Percentiles rank a stretch among this genome's conserved stretches.
These are phyloP conservation scores for Lathronympha strigana DNA, from an alignment of 2,888 invertebrate species.

Conservation along the genomic window DNA sequence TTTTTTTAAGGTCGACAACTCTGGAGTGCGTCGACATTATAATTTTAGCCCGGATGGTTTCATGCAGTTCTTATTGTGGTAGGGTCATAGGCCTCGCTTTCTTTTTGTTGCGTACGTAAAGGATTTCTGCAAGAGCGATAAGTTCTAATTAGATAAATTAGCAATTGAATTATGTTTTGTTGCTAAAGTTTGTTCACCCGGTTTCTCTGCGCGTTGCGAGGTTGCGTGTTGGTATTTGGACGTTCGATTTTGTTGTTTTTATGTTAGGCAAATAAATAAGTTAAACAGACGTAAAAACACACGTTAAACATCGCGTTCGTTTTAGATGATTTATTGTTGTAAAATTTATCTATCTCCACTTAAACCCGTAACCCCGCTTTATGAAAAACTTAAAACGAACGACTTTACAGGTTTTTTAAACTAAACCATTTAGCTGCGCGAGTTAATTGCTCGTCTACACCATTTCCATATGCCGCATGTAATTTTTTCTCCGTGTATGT, in stretches of 20 bases:
- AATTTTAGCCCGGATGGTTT: constrained; percentile 81
- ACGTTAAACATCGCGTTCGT: no score
- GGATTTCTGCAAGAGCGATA: constrained; percentile 58
- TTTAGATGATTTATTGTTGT: no score
- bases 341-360: no score
- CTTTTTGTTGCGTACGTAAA: constrained; percentile 62
- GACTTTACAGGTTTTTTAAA: no score
- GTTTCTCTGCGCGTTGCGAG: neutral
- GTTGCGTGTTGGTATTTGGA: constrained; percentile 24
- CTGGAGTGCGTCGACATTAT: constrained; percentile 76
- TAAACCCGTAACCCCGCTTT: no score
- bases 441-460: no score
- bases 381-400: no score
- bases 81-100: constrained; percentile 74
- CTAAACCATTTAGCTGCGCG: no score
- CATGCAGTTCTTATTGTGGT: constrained; percentile 81
- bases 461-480: no score
- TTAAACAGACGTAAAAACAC: no score
- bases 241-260: constrained; percentile 9
- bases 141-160: constrained; percentile 55
- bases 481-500: no score
- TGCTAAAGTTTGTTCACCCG: constrained; percentile 30
- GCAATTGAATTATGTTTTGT: constrained; percentile 32
- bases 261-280: neutral
- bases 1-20: constrained; percentile 61